Conservation (phyloP, 2,113 vertebrate species). For the Campylorhamphus procurvoides region DNA sequence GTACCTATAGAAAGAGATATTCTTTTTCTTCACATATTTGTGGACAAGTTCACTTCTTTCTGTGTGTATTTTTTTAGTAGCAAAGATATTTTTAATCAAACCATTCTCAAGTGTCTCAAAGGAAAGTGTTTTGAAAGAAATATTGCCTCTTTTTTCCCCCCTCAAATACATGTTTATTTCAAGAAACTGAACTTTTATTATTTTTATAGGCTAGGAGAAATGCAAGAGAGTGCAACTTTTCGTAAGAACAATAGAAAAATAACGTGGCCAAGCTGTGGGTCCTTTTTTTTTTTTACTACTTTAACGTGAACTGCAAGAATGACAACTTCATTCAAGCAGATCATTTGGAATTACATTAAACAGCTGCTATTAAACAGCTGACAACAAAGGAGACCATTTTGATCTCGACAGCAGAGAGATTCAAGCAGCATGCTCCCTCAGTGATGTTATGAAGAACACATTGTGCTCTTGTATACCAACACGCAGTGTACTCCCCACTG, state of each 20-base stretch:
- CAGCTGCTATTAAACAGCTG: slow-evolving; percentile 80
- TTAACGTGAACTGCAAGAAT: slow-evolving; percentile 74
- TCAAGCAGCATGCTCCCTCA: slow-evolving; percentile 56
- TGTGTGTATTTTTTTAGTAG: background rate
- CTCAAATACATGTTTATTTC: background rate
- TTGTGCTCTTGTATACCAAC: slow-evolving; percentile 73
- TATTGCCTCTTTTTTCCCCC: background rate
- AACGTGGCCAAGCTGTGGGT: background rate
- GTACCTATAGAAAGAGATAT: background rate
- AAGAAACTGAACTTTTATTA: background rate
- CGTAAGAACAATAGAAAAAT: slow-evolving; percentile 26
- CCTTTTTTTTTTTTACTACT: slow-evolving; percentile 32
- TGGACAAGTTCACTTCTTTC: background rate
- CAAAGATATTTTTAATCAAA: background rate
- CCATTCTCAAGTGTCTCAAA: background rate
- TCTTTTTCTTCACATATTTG: background rate
- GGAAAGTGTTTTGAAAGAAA: background rate
- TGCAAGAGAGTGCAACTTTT: slow-evolving; percentile 7
- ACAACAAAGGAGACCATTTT: slow-evolving; percentile 71
- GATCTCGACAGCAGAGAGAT: slow-evolving; percentile 63
- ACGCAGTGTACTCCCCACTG: slow-evolving; percentile 67
- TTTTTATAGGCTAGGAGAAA: background rate
- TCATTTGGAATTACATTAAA: slow-evolving; percentile 80
- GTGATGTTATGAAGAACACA: slow-evolving; percentile 69
- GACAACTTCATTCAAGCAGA: slow-evolving; percentile 78